Evolutionary conservation across 2,113 vertebrate species (phyloP).

Genomic region (Podilymbus podiceps): DNA sequence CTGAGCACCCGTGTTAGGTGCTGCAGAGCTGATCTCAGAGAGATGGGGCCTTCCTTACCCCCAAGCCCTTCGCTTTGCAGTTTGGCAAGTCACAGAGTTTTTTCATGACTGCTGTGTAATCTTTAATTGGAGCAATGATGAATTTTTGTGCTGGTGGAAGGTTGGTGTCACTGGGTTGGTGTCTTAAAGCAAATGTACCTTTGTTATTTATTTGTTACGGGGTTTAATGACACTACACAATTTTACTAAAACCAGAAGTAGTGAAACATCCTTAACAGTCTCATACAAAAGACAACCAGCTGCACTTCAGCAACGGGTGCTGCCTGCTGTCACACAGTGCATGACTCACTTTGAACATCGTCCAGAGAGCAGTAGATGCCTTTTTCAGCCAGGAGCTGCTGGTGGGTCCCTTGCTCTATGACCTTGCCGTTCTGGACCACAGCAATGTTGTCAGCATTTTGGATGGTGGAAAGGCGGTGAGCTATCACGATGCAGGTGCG

Average conservation of each 20-base stretch:
- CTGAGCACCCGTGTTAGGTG: neutral
- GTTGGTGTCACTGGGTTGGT: neutral
- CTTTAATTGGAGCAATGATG: neutral
- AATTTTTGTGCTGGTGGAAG: neutral
- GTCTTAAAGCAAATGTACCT: neutral
- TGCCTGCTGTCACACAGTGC: neutral
- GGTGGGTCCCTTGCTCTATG: constrained; percentile 82
- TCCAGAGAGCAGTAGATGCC: constrained; percentile 81
- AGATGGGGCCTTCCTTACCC: neutral
- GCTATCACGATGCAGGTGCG: constrained; percentile 86
- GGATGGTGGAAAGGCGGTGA: constrained; percentile 86
- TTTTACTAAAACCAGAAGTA: neutral
- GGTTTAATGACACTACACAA: neutral
- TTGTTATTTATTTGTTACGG: neutral
- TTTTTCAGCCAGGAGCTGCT: constrained; percentile 82
- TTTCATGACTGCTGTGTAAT: neutral
- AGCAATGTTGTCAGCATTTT: constrained; percentile 83
- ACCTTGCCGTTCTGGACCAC: constrained; percentile 80
- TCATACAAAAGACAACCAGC: neutral
- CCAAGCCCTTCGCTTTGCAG: too few species aligned
- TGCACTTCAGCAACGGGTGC: neutral
- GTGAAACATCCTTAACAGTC: neutral
- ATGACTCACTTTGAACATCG: constrained; percentile 72
- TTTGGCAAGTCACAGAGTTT: neutral
- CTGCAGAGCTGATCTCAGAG: neutral